phyloP scores from a whole-genome alignment of 2,888 invertebrate species.

The Noctua comes region DNA sequence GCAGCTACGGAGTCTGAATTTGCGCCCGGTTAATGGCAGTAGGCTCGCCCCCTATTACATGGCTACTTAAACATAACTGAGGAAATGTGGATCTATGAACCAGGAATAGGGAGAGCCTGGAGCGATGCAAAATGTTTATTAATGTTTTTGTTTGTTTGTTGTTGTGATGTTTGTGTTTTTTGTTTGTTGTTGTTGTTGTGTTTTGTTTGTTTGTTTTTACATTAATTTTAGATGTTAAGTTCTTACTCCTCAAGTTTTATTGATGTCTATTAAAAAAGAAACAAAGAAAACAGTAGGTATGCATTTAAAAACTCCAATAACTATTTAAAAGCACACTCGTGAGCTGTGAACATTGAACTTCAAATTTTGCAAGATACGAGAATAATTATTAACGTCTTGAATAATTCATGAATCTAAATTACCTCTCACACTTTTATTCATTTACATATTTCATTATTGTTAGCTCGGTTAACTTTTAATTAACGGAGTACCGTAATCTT shows the following conservation, averaged over 20 bases:
- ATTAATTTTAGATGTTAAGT: neutral
- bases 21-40: no score
- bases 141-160: no score
- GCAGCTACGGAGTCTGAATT: no score
- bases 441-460: neutral
- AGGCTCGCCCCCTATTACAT: no score
- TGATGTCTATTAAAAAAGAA: no score
- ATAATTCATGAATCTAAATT: conserved; percentile 9
- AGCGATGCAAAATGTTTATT: no score
- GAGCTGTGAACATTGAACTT: conserved; percentile 13
- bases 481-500: neutral
- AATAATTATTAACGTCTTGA: neutral
- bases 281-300: neutral
- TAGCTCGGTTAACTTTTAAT: neutral
- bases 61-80: no score
- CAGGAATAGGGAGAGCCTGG: no score
- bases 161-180: no score
- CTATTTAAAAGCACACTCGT: neutral
- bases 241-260: neutral
- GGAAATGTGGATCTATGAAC: no score
- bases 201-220: no score
- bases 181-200: no score
- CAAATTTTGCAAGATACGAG: conserved; percentile 3
- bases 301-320: neutral
- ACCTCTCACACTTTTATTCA: neutral